Evolutionary conservation across 2,797 vertebrate species (phyloP).

Genomic region (Lithobates pipiens): DNA sequence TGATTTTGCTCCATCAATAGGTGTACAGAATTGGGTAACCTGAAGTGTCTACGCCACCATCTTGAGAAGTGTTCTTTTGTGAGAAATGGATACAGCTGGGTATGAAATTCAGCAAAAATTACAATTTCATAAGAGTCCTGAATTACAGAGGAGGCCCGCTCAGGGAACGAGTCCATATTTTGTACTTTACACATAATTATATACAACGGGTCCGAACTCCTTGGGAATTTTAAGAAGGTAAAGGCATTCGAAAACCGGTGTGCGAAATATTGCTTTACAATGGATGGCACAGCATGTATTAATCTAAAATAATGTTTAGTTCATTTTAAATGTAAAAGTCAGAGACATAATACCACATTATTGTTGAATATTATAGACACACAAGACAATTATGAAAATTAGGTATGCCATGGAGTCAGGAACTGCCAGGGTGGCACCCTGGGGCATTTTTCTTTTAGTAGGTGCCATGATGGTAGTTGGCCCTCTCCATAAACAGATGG

Average conservation of each 20-base stretch:
- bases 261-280: not conserved
- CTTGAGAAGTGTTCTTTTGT: not conserved
- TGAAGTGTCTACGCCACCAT: not conserved
- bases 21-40: conserved; percentile 3
- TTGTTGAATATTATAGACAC: not conserved
- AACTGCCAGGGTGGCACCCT: too few relatives aligned
- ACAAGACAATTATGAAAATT: too few relatives aligned
- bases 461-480: too few relatives aligned
- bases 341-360: not conserved
- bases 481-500: too few relatives aligned
- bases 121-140: not conserved
- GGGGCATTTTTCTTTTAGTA: too few relatives aligned
- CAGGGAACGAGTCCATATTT: not conserved
- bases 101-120: conserved; percentile 7
- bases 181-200: conserved; percentile 5
- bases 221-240: not conserved
- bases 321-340: not conserved
- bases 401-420: too few relatives aligned
- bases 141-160: not conserved
- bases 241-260: too few relatives aligned
- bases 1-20: conserved; percentile 12
- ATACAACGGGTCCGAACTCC: not conserved
- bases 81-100: not conserved
- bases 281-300: not conserved
- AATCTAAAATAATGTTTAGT: not conserved